phyloP scores from a whole-genome alignment of 2,888 invertebrate species.

The Brachyopa scutellaris region DNA sequence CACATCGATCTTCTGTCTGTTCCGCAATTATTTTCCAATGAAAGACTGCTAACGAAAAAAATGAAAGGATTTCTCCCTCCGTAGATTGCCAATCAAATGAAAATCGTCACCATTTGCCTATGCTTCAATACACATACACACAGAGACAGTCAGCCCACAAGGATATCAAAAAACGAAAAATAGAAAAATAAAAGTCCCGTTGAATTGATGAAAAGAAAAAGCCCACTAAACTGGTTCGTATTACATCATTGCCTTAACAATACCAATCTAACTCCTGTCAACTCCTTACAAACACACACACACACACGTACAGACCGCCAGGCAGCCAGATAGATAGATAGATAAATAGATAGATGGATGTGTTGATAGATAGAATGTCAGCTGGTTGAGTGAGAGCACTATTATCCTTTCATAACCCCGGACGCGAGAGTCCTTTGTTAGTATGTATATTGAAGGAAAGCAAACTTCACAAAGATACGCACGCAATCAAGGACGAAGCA shows the following conservation, averaged over 20 bases:
- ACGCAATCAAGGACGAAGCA: constrained; percentile 44
- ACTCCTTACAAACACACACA: constrained; percentile 61
- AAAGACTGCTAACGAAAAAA: background rate
- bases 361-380: constrained; percentile 13
- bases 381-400: background rate
- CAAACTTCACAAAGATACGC: constrained; percentile 24
- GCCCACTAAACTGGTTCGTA: constrained; percentile 52
- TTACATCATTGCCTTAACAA: constrained; percentile 68
- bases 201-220: constrained; percentile 34
- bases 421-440: background rate
- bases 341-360: too few species aligned
- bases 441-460: too few species aligned
- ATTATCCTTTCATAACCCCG: constrained; percentile 64
- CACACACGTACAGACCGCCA: too few species aligned
- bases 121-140: constrained; percentile 35
- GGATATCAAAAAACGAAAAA: constrained; percentile 14
- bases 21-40: constrained; percentile 17
- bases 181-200: constrained; percentile 24
- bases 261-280: constrained; percentile 70
- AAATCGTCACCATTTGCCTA: constrained; percentile 63
- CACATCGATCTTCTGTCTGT: too few species aligned
- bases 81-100: constrained; percentile 64
- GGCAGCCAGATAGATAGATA: constrained; percentile 31
- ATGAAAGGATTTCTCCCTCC: background rate
- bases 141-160: too few species aligned